Evolutionary conservation across 2,797 vertebrate species (phyloP).

Genomic region (Kryptolebias ocellatus): DNA sequence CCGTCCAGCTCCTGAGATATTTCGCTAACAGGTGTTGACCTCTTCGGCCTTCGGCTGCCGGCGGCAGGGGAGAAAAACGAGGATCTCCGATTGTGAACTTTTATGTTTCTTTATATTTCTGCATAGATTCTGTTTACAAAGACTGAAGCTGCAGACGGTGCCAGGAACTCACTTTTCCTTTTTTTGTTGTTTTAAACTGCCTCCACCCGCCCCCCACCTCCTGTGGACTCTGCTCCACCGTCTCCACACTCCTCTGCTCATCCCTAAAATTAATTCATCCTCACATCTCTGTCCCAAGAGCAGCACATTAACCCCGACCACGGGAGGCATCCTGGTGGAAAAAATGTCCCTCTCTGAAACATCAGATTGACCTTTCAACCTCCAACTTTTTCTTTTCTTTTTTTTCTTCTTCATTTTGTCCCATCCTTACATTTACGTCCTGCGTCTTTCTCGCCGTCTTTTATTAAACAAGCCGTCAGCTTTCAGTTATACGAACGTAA

Average conservation of each 20-base stretch:
- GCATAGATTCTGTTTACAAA: neutral
- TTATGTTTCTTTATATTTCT: no score
- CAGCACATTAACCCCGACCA: conserved; percentile 85
- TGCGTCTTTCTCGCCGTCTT: neutral
- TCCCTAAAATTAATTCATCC: conserved; percentile 86
- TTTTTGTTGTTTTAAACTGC: conserved; percentile 7
- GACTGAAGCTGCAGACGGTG: conserved; percentile 40
- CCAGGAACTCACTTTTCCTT: conserved; percentile 44
- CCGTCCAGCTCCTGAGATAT: no score
- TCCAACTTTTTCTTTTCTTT: conserved; percentile 45
- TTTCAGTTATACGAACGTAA: no score
- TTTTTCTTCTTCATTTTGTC: conserved; percentile 24
- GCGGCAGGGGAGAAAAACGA: no score
- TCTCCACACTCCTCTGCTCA: conserved; percentile 85
- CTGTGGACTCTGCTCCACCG: conserved; percentile 84
- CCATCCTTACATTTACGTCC: conserved; percentile 41
- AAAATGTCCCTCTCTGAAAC: conserved; percentile 75
- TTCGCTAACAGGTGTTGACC: no score
- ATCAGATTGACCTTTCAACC: conserved; percentile 80
- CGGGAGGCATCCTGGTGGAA: conserved; percentile 82
- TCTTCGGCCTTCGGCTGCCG: no score
- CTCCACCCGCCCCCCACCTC: conserved; percentile 49
- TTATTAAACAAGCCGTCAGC: neutral
- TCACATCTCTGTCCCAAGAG: conserved; percentile 84
- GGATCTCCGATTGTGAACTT: no score